Percentiles rank a stretch among this genome's conserved stretches.
Evolutionary conservation across 2,113 vertebrate species (phyloP).

Genomic region (Tachysurus vachellii): DNA sequence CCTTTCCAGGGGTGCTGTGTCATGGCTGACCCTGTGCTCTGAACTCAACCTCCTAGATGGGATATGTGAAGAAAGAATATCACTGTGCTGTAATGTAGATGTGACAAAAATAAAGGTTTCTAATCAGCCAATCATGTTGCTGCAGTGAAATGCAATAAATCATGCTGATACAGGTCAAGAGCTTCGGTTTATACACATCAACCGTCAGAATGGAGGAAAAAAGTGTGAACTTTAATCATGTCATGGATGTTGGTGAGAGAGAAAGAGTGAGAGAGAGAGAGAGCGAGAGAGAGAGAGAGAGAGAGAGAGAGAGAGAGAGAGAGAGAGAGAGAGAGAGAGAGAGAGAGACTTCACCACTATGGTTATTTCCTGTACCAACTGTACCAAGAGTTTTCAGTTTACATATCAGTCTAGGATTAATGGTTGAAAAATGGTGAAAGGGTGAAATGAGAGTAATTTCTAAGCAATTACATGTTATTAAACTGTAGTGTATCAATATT

Average conservation of each 20-base stretch:
- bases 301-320: too few relatives aligned
- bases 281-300: too few relatives aligned
- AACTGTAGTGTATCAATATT: not conserved
- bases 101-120: too few relatives aligned
- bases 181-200: not conserved
- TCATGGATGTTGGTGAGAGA: not conserved
- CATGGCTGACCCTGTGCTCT: too few relatives aligned
- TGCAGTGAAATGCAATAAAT: not conserved
- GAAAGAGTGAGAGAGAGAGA: not conserved
- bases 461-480: not conserved
- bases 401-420: not conserved
- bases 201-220: not conserved
- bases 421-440: not conserved
- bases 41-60: too few relatives aligned
- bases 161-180: not conserved
- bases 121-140: not conserved
- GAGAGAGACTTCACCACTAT: not conserved
- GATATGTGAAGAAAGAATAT: too few relatives aligned
- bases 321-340: too few relatives aligned
- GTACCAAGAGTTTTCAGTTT: not conserved
- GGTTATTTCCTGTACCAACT: not conserved
- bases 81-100: too few relatives aligned
- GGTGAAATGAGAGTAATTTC: not conserved
- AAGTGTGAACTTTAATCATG: not conserved
- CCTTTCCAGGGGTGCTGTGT: too few relatives aligned